phyloP scores from a whole-genome alignment of 2,888 invertebrate species.

The Chloroclystis v-ata region DNA sequence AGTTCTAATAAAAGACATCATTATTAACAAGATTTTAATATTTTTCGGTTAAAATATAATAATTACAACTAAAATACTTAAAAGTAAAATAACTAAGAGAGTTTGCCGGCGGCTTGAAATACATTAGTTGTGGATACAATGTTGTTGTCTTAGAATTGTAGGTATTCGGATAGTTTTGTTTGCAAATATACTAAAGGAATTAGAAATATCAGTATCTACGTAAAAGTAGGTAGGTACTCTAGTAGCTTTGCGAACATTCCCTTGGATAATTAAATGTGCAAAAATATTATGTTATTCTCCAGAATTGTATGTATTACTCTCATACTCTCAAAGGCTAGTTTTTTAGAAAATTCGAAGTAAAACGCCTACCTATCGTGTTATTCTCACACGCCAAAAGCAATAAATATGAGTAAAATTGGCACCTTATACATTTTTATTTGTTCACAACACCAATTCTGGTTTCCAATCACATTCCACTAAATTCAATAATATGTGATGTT shows the following conservation, averaged over 20 bases:
- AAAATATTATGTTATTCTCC: too few species aligned
- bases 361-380: background rate
- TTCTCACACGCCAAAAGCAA: conserved; percentile 5
- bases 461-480: background rate
- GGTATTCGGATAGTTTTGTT: background rate
- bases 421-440: conserved; percentile 7
- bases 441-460: conserved; percentile 7
- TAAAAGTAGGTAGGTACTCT: too few species aligned
- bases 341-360: too few species aligned
- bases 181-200: too few species aligned
- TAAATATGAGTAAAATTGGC: conserved; percentile 20
- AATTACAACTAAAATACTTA: conserved; percentile 52
- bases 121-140: conserved; percentile 5
- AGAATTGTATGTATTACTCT: too few species aligned
- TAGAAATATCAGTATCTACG: too few species aligned
- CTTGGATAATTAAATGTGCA: too few species aligned
- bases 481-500: background rate
- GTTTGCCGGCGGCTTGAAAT: conserved; percentile 25
- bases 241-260: too few species aligned
- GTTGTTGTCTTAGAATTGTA: too few species aligned
- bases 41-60: conserved; percentile 51
- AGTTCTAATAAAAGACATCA: conserved; percentile 22
- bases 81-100: conserved; percentile 37
- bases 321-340: too few species aligned
- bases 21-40: conserved; percentile 50